These are phyloP conservation scores for Pristionchus arcanus DNA, from an alignment of 2,888 invertebrate genomes.

Conservation along the genomic window DNA sequence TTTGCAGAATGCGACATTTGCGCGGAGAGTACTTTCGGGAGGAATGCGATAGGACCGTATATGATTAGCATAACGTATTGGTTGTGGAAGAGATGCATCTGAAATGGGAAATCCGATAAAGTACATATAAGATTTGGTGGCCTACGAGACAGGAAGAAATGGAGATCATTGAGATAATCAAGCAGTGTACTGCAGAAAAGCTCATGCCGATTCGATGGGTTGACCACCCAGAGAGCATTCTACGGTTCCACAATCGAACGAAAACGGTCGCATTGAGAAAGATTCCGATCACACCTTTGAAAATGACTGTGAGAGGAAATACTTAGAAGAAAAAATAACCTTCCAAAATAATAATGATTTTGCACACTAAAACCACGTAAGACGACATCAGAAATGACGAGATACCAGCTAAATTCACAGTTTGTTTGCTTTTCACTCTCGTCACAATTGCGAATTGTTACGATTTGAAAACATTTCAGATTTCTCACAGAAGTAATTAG, in stretches of 20 bases:
- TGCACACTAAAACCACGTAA: neutral
- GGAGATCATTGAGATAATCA: neutral
- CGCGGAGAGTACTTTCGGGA: neutral
- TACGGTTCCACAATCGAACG: neutral
- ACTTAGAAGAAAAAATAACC: neutral
- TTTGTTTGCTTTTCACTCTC: too few species aligned
- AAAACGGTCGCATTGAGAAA: neutral
- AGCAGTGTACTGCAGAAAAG: neutral
- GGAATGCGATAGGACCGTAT: neutral
- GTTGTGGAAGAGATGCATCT: neutral
- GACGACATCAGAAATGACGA: neutral
- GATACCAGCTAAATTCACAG: too few species aligned
- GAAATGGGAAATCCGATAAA: neutral
- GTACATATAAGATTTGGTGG: too few species aligned
- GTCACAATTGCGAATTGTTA: too few species aligned
- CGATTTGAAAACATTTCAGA: too few species aligned
- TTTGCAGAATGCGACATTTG: neutral
- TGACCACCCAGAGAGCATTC: neutral
- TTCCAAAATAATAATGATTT: neutral
- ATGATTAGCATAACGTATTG: neutral
- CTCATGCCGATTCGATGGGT: constrained; percentile 1
- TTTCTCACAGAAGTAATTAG: too few species aligned
- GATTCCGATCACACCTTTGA: neutral
- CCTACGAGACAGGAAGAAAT: neutral
- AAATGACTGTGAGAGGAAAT: too few species aligned